Conservation (phyloP, 1,140 invertebrate species). For the Drosophila elegans region DNA sequence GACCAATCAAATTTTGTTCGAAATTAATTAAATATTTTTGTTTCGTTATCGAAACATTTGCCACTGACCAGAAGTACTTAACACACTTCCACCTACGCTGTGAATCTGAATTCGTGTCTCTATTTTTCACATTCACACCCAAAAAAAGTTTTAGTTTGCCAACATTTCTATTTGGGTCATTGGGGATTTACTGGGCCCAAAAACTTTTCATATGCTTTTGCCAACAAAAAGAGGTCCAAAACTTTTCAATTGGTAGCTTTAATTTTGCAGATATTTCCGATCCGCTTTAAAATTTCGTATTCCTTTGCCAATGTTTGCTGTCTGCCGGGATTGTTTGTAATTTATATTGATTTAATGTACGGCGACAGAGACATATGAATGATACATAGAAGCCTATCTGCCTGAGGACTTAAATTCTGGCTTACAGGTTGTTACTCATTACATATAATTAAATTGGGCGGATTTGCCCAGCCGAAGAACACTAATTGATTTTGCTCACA, state of each 20-base stretch:
- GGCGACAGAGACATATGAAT: not conserved
- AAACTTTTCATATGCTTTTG: constrained; percentile 37
- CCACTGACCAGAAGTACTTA: constrained; percentile 8
- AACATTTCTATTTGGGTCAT: constrained; percentile 38
- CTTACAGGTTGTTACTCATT: constrained; percentile 17
- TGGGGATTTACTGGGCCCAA: constrained; percentile 30
- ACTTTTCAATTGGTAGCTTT: constrained; percentile 27
- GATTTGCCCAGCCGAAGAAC: not conserved
- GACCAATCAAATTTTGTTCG: not conserved
- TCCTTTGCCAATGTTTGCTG: constrained; percentile 22
- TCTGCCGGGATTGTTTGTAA: constrained; percentile 6
- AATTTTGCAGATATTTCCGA: constrained; percentile 28
- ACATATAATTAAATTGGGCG: constrained; percentile 15
- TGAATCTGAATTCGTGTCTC: constrained; percentile 10
- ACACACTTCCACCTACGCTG: constrained; percentile 2
- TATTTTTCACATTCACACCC: constrained; percentile 23
- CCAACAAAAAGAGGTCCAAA: not conserved
- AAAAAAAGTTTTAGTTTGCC: constrained; percentile 14
- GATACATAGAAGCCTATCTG: not conserved
- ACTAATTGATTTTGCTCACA: constrained; percentile 33
- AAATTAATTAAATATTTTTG: constrained; percentile 3
- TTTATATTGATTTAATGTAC: constrained; percentile 12
- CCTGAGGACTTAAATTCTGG: not conserved
- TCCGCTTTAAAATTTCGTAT: constrained; percentile 11
- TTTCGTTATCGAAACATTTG: not conserved